Percentiles rank a stretch among this genome's conserved stretches.
phyloP scores from a whole-genome alignment of 2,888 invertebrate species.

The Heteromyza rotundicornis region DNA sequence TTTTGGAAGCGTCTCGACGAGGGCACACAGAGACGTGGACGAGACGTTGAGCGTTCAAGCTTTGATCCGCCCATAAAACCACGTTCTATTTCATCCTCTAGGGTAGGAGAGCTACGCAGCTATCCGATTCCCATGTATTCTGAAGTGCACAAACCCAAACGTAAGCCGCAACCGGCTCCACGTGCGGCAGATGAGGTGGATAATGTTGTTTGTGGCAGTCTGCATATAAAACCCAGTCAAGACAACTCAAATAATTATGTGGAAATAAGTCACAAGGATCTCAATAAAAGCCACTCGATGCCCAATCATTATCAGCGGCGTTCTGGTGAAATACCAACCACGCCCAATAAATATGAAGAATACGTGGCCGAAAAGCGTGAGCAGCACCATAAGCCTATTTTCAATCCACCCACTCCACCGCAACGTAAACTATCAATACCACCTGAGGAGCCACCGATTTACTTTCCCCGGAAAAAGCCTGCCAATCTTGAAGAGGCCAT shows the following conservation, averaged over 20 bases:
- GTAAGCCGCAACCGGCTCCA: conserved; percentile 22
- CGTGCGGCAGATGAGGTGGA: conserved; percentile 37
- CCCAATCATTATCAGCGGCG: conserved; percentile 55
- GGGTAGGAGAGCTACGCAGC: conserved; percentile 47
- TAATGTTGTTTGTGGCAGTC: conserved; percentile 53
- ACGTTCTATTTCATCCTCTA: conserved; percentile 57
- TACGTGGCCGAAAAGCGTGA: conserved; percentile 58
- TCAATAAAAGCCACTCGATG: conserved; percentile 58
- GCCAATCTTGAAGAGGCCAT: conserved; percentile 87
- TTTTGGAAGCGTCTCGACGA: conserved; percentile 72
- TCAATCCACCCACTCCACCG: conserved; percentile 47
- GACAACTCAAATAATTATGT: conserved; percentile 48
- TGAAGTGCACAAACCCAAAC: conserved; percentile 56
- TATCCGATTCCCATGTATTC: conserved; percentile 57
- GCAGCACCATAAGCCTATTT: conserved; percentile 37
- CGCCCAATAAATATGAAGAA: conserved; percentile 60
- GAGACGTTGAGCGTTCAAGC: conserved; percentile 30
- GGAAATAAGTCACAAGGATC: conserved; percentile 52
- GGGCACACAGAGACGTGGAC: conserved; percentile 57
- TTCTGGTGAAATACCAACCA: conserved; percentile 46
- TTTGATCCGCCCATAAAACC: conserved; percentile 42
- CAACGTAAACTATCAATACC: conserved; percentile 45
- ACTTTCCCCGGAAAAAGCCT: conserved; percentile 66
- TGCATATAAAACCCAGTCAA: conserved; percentile 55
- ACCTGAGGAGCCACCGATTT: conserved; percentile 47